Evolutionary conservation across 2,888 invertebrate genomes (phyloP).

Genomic region (Sminthurinus aureus): DNA sequence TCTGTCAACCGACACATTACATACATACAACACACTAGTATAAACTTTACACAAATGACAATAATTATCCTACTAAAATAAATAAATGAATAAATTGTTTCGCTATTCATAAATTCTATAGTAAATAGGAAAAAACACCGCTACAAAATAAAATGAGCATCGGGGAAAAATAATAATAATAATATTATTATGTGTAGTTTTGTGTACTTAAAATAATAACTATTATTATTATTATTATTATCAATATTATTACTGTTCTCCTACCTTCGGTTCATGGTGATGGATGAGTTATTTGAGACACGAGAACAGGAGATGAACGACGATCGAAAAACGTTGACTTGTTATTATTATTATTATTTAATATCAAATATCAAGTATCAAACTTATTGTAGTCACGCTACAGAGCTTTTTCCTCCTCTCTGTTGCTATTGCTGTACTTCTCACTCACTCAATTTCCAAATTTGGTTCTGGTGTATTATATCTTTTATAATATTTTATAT

Average conservation of each 20-base stretch:
- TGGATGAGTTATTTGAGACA: too few relatives aligned
- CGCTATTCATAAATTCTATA: neutral
- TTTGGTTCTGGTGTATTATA: too few relatives aligned
- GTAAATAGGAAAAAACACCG: neutral
- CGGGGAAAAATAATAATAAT: neutral
- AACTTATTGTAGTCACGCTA: slow-evolving; percentile 30
- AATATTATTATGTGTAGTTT: neutral
- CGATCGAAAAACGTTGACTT: neutral
- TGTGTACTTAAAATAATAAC: neutral
- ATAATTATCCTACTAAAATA: neutral
- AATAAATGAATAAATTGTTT: neutral
- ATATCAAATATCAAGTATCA: neutral
- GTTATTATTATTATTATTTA: neutral
- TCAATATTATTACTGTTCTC: slow-evolving; percentile 19
- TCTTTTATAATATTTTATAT: too few relatives aligned
- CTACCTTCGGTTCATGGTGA: slow-evolving; percentile 38
- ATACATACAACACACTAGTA: neutral
- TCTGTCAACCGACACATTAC: too few relatives aligned
- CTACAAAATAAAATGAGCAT: neutral
- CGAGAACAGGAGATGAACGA: slow-evolving; percentile 15
- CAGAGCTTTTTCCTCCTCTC: slow-evolving; percentile 16
- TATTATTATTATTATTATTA: too few relatives aligned
- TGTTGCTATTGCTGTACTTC: neutral
- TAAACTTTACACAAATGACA: neutral
- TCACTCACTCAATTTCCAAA: neutral